A percentile compares a stretch with the other conserved stretches of the same genome.
phyloP scores from a whole-genome alignment of 2,797 vertebrate genomes.

The Poecilia gillii region DNA sequence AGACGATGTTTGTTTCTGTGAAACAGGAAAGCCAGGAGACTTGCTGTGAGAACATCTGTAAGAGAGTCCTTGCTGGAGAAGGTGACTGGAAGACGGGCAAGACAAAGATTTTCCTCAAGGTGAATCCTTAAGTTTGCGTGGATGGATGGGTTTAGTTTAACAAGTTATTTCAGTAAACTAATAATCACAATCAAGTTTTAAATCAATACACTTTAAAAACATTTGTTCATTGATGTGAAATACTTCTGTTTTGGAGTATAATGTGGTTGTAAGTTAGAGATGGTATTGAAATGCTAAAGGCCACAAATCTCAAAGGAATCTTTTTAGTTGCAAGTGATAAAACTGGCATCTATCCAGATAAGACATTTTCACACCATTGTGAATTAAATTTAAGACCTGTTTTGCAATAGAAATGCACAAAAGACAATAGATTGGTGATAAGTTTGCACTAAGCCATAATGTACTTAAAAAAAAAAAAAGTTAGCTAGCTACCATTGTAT shows the following conservation, averaged over 20 bases:
- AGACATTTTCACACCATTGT: neutral
- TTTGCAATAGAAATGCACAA: no score
- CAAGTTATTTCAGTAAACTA: neutral
- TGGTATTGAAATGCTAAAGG: neutral
- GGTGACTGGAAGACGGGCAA: constrained; percentile 93
- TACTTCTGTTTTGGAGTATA: neutral
- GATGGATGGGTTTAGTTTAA: neutral
- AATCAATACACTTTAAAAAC: neutral
- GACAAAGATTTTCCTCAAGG: constrained; percentile 97
- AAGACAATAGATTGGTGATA: no score
- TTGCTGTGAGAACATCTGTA: constrained; percentile 86
- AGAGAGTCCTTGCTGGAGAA: constrained; percentile 76
- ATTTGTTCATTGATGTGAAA: neutral
- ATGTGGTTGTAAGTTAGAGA: neutral
- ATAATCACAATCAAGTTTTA: neutral
- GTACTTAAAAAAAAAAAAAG: no score
- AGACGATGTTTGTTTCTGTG: neutral
- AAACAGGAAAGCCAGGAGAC: constrained; percentile 79
- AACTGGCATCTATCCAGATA: neutral
- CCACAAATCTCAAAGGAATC: neutral
- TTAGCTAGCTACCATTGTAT: no score
- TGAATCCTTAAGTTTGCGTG: constrained; percentile 47
- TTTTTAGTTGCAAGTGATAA: neutral
- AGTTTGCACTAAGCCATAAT: no score
- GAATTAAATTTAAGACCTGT: no score